A percentile compares a stretch with the other conserved stretches of the same genome.
These are phyloP conservation scores for Ceratina australensis DNA, from an alignment of 1,140 invertebrate species.

Conservation along the genomic window DNA sequence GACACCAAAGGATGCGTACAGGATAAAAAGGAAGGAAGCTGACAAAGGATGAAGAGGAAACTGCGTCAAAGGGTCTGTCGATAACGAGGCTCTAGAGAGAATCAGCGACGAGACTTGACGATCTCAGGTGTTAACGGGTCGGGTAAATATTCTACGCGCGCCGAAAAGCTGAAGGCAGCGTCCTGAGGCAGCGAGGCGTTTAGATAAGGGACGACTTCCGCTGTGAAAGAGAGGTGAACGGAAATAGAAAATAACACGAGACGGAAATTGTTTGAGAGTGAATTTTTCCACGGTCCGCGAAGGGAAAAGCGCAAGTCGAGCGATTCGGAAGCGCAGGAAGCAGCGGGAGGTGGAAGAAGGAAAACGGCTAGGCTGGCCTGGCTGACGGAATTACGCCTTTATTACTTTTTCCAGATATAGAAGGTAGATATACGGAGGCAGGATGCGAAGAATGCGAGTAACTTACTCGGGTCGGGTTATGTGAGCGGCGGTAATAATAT, in stretches of 20 bases:
- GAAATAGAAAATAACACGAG: constrained; percentile 40
- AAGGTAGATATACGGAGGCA: constrained; percentile 40
- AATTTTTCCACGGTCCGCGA: constrained; percentile 34
- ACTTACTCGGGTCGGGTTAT: constrained; percentile 61
- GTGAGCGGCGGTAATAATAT: constrained; percentile 64
- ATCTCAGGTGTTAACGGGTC: constrained; percentile 12
- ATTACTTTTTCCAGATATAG: constrained; percentile 43
- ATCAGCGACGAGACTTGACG: not conserved
- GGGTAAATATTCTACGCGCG: not conserved
- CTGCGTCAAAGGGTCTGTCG: constrained; percentile 5
- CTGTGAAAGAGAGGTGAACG: constrained; percentile 1
- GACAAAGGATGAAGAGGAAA: not conserved
- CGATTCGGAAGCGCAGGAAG: not conserved
- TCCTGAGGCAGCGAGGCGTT: not conserved
- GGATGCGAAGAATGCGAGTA: constrained; percentile 57
- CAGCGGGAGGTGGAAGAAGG: constrained; percentile 22
- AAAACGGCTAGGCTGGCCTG: constrained; percentile 35
- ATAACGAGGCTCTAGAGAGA: not conserved
- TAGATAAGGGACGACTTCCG: constrained; percentile 38
- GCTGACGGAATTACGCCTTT: constrained; percentile 55
- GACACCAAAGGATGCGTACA: not conserved
- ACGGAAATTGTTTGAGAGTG: constrained; percentile 42
- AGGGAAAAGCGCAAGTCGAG: constrained; percentile 21
- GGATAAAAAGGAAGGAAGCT: not conserved
- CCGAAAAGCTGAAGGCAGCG: not conserved